Percentiles rank a stretch among this genome's conserved stretches.
These are phyloP conservation scores for Maniola hyperantus DNA, from an alignment of 2,888 invertebrate genomes.

Conservation along the genomic window DNA sequence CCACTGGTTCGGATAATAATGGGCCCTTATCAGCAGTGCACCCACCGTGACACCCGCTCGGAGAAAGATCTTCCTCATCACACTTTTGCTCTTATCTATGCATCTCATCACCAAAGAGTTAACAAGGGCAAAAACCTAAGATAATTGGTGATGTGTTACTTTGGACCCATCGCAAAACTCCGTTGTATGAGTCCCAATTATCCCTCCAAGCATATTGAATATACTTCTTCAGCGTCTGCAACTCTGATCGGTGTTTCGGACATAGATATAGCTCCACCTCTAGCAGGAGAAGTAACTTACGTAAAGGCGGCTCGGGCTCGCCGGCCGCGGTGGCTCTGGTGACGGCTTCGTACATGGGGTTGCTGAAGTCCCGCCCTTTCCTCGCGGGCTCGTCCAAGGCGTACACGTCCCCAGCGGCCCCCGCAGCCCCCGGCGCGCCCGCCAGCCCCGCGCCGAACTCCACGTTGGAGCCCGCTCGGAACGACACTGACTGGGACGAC, in stretches of 20 bases:
- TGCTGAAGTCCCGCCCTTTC: slow-evolving; percentile 96
- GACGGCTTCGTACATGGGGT: slow-evolving; percentile 98
- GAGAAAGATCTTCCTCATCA: too few species aligned
- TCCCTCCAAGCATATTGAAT: too few species aligned
- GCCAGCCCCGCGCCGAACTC: slow-evolving; percentile 86
- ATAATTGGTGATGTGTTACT: too few species aligned
- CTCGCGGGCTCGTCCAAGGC: slow-evolving; percentile 86
- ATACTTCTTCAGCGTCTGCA: neutral
- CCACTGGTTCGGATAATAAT: too few species aligned
- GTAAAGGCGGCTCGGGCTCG: slow-evolving; percentile 60
- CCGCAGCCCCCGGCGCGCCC: slow-evolving; percentile 75
- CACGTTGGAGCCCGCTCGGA: slow-evolving; percentile 96
- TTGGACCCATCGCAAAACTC: too few species aligned
- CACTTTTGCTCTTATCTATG: too few species aligned
- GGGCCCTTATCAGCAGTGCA: too few species aligned
- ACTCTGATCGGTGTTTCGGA: neutral
- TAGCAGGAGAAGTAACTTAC: slow-evolving; percentile 50
- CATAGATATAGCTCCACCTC: too few species aligned
- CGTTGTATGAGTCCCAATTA: too few species aligned
- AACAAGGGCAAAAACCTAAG: too few species aligned
- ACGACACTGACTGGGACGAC: slow-evolving; percentile 95
- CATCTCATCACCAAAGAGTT: too few species aligned
- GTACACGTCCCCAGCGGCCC: slow-evolving; percentile 86
- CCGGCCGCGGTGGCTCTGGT: slow-evolving; percentile 82
- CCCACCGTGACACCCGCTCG: too few species aligned